Base-by-base conservation (phyloP, 30 jellyfish, hydroid and myxozoan genomes). In the Hydra vulgaris region DNA sequence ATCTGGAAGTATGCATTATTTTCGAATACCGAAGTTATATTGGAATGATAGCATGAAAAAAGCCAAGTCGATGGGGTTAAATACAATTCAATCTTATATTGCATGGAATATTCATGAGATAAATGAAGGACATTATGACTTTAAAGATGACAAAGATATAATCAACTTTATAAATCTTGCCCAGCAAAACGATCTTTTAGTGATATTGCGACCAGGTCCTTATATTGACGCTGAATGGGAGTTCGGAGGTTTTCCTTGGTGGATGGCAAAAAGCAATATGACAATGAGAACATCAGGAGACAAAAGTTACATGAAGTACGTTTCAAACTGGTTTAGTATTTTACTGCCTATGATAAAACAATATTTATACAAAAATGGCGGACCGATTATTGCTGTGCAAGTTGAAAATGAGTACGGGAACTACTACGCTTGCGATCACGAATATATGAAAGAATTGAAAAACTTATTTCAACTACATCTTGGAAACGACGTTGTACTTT, bases 101-200 rank as follows among this genome's bases (percentile, higher is more conserved):
- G 94, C 97, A 17, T 90, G 97, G 97, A 92, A 90, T 26, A 87
- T 85, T 26, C 97, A 90, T 79, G 95, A 90, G 40, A 70, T 86
- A 17, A 61, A 1, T n/a, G 83, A 80, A 61, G 95, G 95, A 25
- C 74, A 82, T 67, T 90, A 85, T 81, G 90, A 90, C 52, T 90
- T 90, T 27, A 19, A 67, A 17, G 95, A 79, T 20, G 90, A 81
- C 1, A 74, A 72, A 19, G 95, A 90, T 77, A 21, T 90, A 1
- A 18, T 90, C 67, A 84, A 86, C 25, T 90, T 90, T 74, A 72
- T 90, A n/a, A 53, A 86, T n/a, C 82, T 90, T 26, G 97, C 95
- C 18, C 88, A 85, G 79, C 75, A 85, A 53, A 68, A 81, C 61
- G 88, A 56, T 77, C 74, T 90, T 25, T 85, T 90, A 17, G 95